Base-by-base conservation (phyloP, 2,888 invertebrate species). In the Eupithecia vulgata region DNA sequence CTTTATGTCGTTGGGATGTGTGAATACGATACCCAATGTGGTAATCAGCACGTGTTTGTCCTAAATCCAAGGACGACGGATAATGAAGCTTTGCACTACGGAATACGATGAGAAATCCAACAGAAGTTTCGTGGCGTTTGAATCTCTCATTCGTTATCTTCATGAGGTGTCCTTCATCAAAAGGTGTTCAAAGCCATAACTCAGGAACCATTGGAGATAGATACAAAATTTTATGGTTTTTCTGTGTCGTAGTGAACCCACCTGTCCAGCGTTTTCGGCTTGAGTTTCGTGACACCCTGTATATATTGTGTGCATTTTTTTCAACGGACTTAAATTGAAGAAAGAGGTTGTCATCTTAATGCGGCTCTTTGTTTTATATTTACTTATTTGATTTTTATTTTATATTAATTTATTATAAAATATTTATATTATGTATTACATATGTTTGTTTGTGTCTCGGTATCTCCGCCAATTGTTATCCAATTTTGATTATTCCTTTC, bases 1-100 rank as follows among this genome's bases (percentile, higher is more conserved):
- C 66, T 75, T 71, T 75, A 71, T 75, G 71, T 66, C 42, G 52
- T 34, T 62, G 72, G 64, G 65, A 72, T 72, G 75, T 75, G 72
- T 72, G 68, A 72, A 72, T 42, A 70, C n/a, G 67, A 75, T 75
- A 72, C 59, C 12, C 5, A 62, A 42, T 65, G 68, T 71, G 68
- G 37, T 68, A 68, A 67, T 67, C 37, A 30, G 67, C 66, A 75
- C 37, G 62, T 45, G 64, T 40, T 17, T 67, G 62, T 61, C 59
- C 65, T 64, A 59, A 65, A 75, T 70, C 57, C 71, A 72, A 72
- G 68, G 71, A 61, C 52, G 21, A 17, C 35, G 30, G 10, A 30
- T 59, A 64, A 70, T 61, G 17, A 61, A 25, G 7, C 35, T 52
- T 67, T 52, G 48, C 48, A 15, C 67, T 37, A 35, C 52, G 52